Evolutionary conservation across 23 tunicate species (phyloP), one percentile per base, ranked within the genome.

Genomic region (Oikopleura albicans): DNA sequence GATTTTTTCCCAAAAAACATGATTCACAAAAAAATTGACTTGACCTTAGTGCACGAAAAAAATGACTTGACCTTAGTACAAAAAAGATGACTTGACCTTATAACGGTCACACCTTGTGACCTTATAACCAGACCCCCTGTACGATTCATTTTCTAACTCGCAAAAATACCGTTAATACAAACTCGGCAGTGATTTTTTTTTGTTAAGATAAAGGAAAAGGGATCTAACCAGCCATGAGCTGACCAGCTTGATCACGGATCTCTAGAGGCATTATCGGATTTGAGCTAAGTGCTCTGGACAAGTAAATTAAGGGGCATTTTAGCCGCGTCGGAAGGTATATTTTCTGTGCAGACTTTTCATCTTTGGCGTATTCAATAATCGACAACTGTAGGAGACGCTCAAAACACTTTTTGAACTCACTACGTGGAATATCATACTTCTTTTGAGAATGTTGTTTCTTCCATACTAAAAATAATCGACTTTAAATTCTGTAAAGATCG

Each of bases 401-500:
- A 37, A 71, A 71, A 29, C 79, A 16, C 31, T 71, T 71, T 29
- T 71, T 71, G 27, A 71, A 16, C 31, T 71, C 79, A 29, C 34
- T 71, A 22, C 79, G 28, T 71, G 79, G 79, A 71, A 71, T 71
- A 2, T 71, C 79, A 29, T 71, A 71, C 79, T 71, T 71, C 31
- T 71, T 71, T 29, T 71, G 79, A 12, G 27, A 29, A 71, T 71
- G 79, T 29, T 71, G 79, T 16, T 37, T 34, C 31, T 71, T 71
- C 79, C 79, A 71, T 2, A 71, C 79, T 71, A 71, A 12, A 12
- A 2, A n/a, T n/a, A n/a, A n/a, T n/a, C n/a, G n/a, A n/a, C n/a
- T n/a, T n/a, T n/a, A n/a, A n/a, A n/a, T n/a, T n/a, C n/a, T n/a
- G n/a, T n/a, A n/a, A n/a, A n/a, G n/a, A n/a, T n/a, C n/a, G n/a